Evolutionary conservation across 1,140 invertebrate species (phyloP).

Genomic region (Nylanderia fulva): DNA sequence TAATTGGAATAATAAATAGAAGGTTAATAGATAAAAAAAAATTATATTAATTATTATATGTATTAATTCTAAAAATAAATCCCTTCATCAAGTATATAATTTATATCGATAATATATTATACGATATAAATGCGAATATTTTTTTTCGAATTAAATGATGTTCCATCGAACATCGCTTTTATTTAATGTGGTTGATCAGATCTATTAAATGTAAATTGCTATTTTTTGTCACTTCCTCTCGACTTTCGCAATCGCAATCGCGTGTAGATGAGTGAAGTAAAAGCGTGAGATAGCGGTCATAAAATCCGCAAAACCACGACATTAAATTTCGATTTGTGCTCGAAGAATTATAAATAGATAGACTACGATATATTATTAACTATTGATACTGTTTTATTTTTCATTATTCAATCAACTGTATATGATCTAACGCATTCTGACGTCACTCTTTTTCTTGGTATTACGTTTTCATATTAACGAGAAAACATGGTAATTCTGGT

Average conservation of each 20-base stretch:
- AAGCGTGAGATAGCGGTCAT: not conserved
- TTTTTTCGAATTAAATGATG: not conserved
- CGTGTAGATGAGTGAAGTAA: not conserved
- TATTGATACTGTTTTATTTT: not conserved
- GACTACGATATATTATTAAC: not conserved
- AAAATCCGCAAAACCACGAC: not conserved
- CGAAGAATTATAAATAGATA: not conserved
- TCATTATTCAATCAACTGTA: not conserved
- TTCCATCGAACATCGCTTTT: not conserved
- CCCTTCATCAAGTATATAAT: not conserved
- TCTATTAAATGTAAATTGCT: not conserved
- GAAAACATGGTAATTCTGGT: too few relatives aligned
- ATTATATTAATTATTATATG: too few relatives aligned
- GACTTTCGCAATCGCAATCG: not conserved
- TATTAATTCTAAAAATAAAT: not conserved
- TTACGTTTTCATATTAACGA: too few relatives aligned
- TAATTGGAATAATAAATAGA: too few relatives aligned
- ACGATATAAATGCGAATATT: not conserved
- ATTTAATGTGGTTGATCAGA: not conserved
- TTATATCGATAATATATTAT: not conserved
- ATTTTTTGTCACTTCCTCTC: not conserved
- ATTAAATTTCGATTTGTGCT: not conserved
- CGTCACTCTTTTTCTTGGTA: too few relatives aligned
- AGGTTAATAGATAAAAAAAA: too few relatives aligned
- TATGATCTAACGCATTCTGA: too few relatives aligned